Evolutionary conservation across 2,888 invertebrate genomes (phyloP).

Genomic region (Molanna angustata): DNA sequence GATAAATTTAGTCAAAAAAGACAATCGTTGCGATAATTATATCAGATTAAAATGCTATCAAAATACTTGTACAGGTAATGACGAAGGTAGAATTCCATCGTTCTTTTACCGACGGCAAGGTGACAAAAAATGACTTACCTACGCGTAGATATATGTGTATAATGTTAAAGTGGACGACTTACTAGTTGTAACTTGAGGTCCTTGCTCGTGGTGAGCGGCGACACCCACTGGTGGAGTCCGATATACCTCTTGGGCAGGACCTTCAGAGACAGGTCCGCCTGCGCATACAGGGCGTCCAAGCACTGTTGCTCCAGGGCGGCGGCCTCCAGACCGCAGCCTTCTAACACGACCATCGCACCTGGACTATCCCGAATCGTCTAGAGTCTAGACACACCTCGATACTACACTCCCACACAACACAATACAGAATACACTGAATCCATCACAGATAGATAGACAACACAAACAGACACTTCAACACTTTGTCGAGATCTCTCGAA

Average conservation of each 20-base stretch:
- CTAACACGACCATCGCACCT: constrained; percentile 51
- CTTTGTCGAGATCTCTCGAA: too few relatives aligned
- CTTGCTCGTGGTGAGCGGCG: constrained; percentile 75
- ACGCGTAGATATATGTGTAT: too few relatives aligned
- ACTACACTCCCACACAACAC: too few relatives aligned
- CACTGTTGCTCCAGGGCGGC: constrained; percentile 66
- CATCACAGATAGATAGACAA: constrained; percentile 1
- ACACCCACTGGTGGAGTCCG: constrained; percentile 87
- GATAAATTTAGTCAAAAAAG: too few relatives aligned
- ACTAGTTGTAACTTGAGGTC: constrained; percentile 79
- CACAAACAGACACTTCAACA: neutral
- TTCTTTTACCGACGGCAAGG: neutral
- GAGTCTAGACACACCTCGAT: too few relatives aligned
- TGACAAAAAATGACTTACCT: neutral
- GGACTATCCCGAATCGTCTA: too few relatives aligned
- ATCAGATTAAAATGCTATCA: too few relatives aligned
- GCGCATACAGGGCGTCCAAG: constrained; percentile 76
- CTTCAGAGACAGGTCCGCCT: constrained; percentile 81
- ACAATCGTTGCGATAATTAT: too few relatives aligned
- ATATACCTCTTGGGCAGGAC: constrained; percentile 88
- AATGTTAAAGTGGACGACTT: constrained; percentile 7
- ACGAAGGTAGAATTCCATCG: neutral
- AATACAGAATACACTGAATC: constrained; percentile 3
- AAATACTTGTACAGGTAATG: too few relatives aligned
- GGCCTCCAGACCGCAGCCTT: constrained; percentile 64